Evolutionary conservation across 2,888 invertebrate genomes (phyloP).

Genomic region (Cantharis rustica): DNA sequence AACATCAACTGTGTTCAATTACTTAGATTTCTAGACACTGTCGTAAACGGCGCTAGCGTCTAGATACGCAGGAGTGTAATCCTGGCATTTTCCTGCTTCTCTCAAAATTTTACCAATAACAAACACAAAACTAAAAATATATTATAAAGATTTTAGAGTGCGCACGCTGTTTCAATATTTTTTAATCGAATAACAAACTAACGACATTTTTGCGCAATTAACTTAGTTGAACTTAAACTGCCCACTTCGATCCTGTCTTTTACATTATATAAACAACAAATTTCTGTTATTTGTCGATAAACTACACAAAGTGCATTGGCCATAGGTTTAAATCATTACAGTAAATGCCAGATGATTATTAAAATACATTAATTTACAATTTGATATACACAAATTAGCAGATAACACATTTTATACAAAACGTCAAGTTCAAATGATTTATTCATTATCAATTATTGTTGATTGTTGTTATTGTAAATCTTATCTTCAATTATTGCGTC

Average conservation of each 20-base stretch:
- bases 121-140: not conserved
- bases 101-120: not conserved
- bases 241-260: not conserved
- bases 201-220: not conserved
- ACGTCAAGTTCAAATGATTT: not conserved
- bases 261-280: not conserved
- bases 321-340: not conserved
- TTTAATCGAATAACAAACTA: not conserved
- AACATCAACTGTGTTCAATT: slow-evolving; percentile 29
- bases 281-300: not conserved
- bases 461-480: not conserved
- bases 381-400: not conserved
- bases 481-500: not conserved
- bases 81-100: not conserved
- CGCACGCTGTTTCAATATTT: not conserved
- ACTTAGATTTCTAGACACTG: slow-evolving; percentile 9
- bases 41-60: slow-evolving; percentile 20
- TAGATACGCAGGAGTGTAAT: slow-evolving; percentile 11
- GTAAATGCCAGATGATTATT: not conserved
- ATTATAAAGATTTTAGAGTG: not conserved
- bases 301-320: not conserved
- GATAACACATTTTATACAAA: not conserved
- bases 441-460: not conserved
- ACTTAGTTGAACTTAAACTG: not conserved
- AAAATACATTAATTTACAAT: not conserved